Conservation (phyloP, 2,888 invertebrate species). For the Gastrophysa polygoni region DNA sequence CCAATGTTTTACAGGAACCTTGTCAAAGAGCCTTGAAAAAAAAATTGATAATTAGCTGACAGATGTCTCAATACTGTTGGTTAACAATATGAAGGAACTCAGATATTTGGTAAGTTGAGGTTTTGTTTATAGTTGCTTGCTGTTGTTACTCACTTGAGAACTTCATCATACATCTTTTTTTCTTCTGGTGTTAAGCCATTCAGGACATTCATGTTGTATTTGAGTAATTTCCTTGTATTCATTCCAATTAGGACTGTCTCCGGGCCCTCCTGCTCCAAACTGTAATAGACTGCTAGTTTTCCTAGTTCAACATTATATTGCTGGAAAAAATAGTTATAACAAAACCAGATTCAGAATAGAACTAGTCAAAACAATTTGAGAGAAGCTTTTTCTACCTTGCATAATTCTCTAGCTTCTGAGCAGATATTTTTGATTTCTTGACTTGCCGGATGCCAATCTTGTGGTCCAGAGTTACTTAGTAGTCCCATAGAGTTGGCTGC, state of each 20-base stretch:
- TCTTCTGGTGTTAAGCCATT: slow-evolving; percentile 73
- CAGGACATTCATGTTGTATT: slow-evolving; percentile 68
- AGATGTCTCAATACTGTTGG: no score
- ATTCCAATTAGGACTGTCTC: slow-evolving; percentile 80
- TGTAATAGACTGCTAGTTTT: slow-evolving; percentile 72
- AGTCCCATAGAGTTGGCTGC: slow-evolving; percentile 84
- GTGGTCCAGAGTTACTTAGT: slow-evolving; percentile 75
- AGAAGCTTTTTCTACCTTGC: slow-evolving; percentile 61
- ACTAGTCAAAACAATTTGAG: slow-evolving; percentile 4
- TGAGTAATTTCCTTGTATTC: slow-evolving; percentile 67
- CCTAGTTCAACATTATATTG: slow-evolving; percentile 69
- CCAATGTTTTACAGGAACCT: slow-evolving; percentile 64
- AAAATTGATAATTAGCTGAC: no score
- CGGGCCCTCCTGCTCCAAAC: slow-evolving; percentile 66
- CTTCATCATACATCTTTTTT: slow-evolving; percentile 60
- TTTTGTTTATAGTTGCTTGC: no score
- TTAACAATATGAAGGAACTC: no score
- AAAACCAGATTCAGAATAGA: background rate
- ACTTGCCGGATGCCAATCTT: slow-evolving; percentile 80
- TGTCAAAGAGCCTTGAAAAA: slow-evolving; percentile 58
- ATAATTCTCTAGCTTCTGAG: slow-evolving; percentile 67
- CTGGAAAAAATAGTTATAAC: slow-evolving; percentile 57
- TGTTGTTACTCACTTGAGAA: slow-evolving; percentile 47
- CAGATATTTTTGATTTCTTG: slow-evolving; percentile 68
- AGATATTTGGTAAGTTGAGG: no score